Evolutionary conservation across 2,797 vertebrate genomes (phyloP).

Genomic region (Valencia hispanica): DNA sequence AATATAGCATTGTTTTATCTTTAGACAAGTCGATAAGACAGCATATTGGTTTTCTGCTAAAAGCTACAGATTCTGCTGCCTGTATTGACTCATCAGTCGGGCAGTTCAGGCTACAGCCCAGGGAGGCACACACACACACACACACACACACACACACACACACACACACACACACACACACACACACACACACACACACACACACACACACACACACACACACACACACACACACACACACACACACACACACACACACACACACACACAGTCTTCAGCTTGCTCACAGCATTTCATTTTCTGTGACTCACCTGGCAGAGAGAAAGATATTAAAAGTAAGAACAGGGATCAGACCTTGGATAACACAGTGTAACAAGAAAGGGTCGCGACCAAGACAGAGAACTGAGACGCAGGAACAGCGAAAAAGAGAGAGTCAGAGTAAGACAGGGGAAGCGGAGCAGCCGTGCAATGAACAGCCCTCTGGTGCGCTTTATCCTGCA

Average conservation of each 20-base stretch:
- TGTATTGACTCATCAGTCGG: slow-evolving; percentile 72
- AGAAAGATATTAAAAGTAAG: slow-evolving; percentile 71
- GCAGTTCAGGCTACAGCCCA: slow-evolving; percentile 56
- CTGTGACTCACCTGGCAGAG: slow-evolving; percentile 52
- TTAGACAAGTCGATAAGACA: slow-evolving; percentile 72
- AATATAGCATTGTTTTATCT: slow-evolving; percentile 73
- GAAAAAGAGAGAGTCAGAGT: slow-evolving; percentile 11
- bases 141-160: slow-evolving; percentile 1
- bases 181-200: slow-evolving; percentile 7
- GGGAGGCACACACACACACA: slow-evolving; percentile 35
- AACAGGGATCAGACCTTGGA: slow-evolving; percentile 69
- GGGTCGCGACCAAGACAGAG: slow-evolving; percentile 22
- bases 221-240: slow-evolving; percentile 3
- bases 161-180: slow-evolving; percentile 9
- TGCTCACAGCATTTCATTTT: slow-evolving; percentile 64
- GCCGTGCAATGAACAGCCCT: slow-evolving; percentile 60
- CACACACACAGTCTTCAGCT: slow-evolving; percentile 41
- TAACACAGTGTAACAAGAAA: slow-evolving; percentile 59
- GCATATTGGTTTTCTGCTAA: slow-evolving; percentile 79
- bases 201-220: slow-evolving; percentile 11
- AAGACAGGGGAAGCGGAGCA: slow-evolving; percentile 45
- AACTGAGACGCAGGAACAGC: slow-evolving; percentile 13
- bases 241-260: slow-evolving; percentile 13
- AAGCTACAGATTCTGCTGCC: slow-evolving; percentile 68
- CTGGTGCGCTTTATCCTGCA: slow-evolving; percentile 57